Evolutionary conservation across 2,888 invertebrate species (phyloP).

Genomic region (Andrena haemorrhoa): DNA sequence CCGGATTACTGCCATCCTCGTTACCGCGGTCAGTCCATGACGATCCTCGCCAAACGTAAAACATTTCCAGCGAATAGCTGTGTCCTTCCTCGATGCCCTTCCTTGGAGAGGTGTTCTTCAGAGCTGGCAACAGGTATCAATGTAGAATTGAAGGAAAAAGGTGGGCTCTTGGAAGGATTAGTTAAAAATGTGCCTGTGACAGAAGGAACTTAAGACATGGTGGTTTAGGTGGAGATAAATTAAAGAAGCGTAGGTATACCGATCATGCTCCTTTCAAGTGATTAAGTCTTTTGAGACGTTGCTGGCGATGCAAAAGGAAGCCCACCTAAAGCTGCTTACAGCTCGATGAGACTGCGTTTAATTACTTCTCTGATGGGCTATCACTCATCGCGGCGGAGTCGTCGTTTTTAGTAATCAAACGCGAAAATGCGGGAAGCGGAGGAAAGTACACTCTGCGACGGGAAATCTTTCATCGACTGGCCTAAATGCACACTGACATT

Average conservation of each 20-base stretch:
- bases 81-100: constrained; percentile 5
- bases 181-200: too few relatives aligned
- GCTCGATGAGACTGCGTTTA: neutral
- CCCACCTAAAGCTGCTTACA: neutral
- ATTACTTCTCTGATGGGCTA: neutral
- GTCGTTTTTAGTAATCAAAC: neutral
- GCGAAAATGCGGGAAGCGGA: neutral
- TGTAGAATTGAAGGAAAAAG: neutral
- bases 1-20: constrained; percentile 77
- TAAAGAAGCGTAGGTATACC: neutral
- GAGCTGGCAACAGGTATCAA: neutral
- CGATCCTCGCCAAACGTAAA: constrained; percentile 46
- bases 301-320: constrained; percentile 2
- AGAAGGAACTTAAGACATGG: too few relatives aligned
- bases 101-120: constrained; percentile 25
- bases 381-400: neutral
- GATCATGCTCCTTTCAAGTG: neutral
- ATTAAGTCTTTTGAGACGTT: constrained; percentile 5
- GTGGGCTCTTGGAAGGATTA: neutral
- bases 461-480: constrained; percentile 30
- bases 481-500: constrained; percentile 45
- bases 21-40: constrained; percentile 36
- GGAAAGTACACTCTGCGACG: neutral
- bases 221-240: neutral
- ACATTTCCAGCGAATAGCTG: constrained; percentile 37